A percentile compares a stretch with the other conserved stretches of the same genome.
phyloP scores from a whole-genome alignment of 2,797 vertebrate genomes.

The Microctenopoma steveboyesi region DNA sequence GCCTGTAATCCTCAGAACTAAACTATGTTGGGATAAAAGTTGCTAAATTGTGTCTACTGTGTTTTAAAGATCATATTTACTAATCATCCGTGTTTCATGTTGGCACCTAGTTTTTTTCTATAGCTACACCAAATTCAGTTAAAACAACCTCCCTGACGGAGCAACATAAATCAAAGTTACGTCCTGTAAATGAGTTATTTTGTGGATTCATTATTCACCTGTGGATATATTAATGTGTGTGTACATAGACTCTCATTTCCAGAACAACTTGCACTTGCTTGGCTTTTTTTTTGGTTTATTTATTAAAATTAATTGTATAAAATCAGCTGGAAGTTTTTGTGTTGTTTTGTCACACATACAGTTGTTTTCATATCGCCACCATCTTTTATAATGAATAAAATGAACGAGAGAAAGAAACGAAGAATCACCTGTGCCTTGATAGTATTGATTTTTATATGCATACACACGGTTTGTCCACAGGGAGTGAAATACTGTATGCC shows the following conservation, averaged over 20 bases:
- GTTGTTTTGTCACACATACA: neutral
- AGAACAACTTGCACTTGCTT: conserved; percentile 16
- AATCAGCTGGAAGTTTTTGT: neutral
- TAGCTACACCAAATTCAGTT: neutral
- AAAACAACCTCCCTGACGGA: neutral
- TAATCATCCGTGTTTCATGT: neutral
- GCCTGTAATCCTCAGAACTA: neutral
- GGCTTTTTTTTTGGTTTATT: conserved; percentile 19
- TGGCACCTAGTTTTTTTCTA: neutral
- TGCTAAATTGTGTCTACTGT: neutral
- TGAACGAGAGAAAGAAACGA: conserved; percentile 18
- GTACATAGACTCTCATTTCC: neutral
- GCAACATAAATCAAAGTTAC: no score
- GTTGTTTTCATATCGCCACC: neutral
- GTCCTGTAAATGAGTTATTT: neutral
- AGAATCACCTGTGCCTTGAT: neutral
- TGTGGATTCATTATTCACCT: neutral
- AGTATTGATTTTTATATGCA: neutral
- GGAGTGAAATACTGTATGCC: neutral
- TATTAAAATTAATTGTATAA: conserved; percentile 11
- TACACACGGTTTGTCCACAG: neutral
- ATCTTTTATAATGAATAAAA: neutral
- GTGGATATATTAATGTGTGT: neutral
- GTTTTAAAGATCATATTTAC: neutral
- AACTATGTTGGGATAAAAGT: neutral